Conservation (phyloP, 2,888 invertebrate genomes). For the Ornithoptera priamus region DNA sequence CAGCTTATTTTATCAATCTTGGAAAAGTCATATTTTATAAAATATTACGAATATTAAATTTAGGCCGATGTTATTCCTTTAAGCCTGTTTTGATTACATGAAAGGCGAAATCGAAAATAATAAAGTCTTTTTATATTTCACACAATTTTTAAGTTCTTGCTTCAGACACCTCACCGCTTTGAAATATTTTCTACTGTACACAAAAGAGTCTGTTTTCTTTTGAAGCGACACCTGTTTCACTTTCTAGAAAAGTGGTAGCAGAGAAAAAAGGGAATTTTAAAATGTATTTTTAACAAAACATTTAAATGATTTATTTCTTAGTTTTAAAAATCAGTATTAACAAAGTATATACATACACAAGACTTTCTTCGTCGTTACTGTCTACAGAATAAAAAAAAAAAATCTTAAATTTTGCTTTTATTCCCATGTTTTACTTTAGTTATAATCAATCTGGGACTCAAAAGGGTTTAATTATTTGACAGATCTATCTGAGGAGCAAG, state of each 20-base stretch:
- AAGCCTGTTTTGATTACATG: not conserved
- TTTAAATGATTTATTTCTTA: not conserved
- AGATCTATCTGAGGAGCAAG: no score
- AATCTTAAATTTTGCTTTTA: no score
- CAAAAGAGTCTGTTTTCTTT: slow-evolving; percentile 11
- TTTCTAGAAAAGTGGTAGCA: not conserved
- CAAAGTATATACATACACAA: no score
- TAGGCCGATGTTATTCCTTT: not conserved
- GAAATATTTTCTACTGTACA: slow-evolving; percentile 16
- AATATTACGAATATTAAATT: not conserved
- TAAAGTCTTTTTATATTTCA: slow-evolving; percentile 4
- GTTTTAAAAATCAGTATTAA: not conserved
- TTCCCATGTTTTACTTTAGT: no score
- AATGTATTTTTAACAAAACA: not conserved
- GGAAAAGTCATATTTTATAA: not conserved
- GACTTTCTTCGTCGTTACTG: no score
- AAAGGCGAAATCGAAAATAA: slow-evolving; percentile 10
- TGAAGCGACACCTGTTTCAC: slow-evolving; percentile 19
- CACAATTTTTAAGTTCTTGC: slow-evolving; percentile 11
- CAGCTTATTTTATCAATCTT: not conserved
- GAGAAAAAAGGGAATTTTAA: not conserved
- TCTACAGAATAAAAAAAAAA: no score
- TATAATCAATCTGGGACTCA: no score
- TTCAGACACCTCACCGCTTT: slow-evolving; percentile 11
- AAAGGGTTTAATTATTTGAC: no score